phyloP scores from a whole-genome alignment of 2,888 invertebrate species.

The Drosophila tripunctata region DNA sequence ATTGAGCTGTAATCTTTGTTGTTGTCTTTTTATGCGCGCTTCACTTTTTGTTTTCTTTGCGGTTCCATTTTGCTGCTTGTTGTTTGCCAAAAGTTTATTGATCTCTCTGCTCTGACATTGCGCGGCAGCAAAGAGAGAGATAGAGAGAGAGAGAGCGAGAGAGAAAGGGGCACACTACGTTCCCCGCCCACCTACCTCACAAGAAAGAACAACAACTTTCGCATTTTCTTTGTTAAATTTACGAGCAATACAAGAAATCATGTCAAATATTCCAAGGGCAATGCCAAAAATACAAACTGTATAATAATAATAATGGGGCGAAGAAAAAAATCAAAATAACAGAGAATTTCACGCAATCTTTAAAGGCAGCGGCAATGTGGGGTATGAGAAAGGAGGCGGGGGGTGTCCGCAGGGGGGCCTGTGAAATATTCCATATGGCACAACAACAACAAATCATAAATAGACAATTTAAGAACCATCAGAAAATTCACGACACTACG shows the following conservation, averaged over 20 bases:
- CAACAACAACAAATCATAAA: constrained; percentile 46
- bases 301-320: constrained; percentile 23
- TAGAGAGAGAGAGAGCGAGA: not conserved
- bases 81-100: constrained; percentile 79
- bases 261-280: constrained; percentile 78
- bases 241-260: constrained; percentile 56
- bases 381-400: not conserved
- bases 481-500: constrained; percentile 57
- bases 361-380: not conserved
- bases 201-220: constrained; percentile 43
- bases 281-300: constrained; percentile 59
- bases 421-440: constrained; percentile 64
- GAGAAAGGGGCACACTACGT: not conserved
- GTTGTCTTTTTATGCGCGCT: constrained; percentile 52
- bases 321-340: constrained; percentile 21
- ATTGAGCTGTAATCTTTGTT: constrained; percentile 60
- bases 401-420: not conserved
- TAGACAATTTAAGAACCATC: constrained; percentile 56
- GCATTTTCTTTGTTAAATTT: constrained; percentile 59
- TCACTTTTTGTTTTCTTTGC: constrained; percentile 74
- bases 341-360: constrained; percentile 52
- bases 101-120: constrained; percentile 63
- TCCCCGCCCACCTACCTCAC: not conserved
- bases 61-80: constrained; percentile 72
- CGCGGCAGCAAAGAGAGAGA: constrained; percentile 25